These are phyloP conservation scores for Philaenus spumarius DNA, from an alignment of 1,140 invertebrate genomes.

Conservation along the genomic window DNA sequence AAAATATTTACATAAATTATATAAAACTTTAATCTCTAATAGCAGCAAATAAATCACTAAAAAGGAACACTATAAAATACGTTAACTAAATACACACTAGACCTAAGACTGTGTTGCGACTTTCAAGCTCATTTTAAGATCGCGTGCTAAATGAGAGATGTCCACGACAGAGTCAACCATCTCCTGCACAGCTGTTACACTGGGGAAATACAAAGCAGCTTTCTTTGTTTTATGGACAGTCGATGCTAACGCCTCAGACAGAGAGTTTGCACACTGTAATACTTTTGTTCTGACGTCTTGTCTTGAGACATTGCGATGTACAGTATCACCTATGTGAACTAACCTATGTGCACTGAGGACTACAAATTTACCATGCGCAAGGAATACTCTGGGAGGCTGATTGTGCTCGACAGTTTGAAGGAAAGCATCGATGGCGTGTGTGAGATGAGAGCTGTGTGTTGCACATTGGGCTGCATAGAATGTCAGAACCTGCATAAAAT, in stretches of 20 bases:
- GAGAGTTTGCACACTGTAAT: conserved; percentile 67
- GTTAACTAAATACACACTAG: too few relatives aligned
- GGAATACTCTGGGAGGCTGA: conserved; percentile 79
- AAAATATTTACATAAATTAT: too few relatives aligned
- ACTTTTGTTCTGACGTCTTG: conserved; percentile 64
- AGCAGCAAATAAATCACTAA: too few relatives aligned
- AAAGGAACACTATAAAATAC: too few relatives aligned
- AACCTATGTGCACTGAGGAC: conserved; percentile 87
- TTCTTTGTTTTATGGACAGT: conserved; percentile 84
- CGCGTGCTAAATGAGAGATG: conserved; percentile 67
- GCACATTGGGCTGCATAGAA: conserved; percentile 83
- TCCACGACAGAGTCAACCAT: conserved; percentile 88
- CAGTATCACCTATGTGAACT: conserved; percentile 88
- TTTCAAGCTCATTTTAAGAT: conserved; percentile 61
- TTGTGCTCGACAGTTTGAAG: conserved; percentile 84
- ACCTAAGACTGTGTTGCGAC: conserved; percentile 40
- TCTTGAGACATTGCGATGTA: conserved; percentile 70
- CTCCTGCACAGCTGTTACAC: conserved; percentile 80
- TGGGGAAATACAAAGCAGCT: conserved; percentile 85
- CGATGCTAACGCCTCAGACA: conserved; percentile 76
- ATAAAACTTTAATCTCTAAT: too few relatives aligned
- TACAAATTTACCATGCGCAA: conserved; percentile 90
- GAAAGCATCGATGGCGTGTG: conserved; percentile 87
- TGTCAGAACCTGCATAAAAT: conserved; percentile 55
- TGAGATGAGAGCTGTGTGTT: conserved; percentile 73